Evolutionary conservation across 2,888 invertebrate species (phyloP), one percentile per base, ranked within the genome.

Genomic region (Coronaproctus castanopsis): DNA sequence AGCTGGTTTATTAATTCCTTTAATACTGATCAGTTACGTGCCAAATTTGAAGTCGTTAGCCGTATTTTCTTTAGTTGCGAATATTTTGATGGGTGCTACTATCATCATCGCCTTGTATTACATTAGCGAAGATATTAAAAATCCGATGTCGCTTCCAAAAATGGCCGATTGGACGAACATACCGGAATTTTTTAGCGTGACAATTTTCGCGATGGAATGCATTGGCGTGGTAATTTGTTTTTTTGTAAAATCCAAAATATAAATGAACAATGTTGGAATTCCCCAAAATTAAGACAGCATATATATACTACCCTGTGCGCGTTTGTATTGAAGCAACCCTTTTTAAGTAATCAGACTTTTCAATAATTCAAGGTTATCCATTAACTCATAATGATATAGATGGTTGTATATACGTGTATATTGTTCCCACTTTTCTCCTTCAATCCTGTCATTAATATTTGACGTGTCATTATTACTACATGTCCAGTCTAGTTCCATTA

Each of bases 161-260:
- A 63, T 69, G 3, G 64, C 74, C 63, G 65, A 74, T 2, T 52
- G 79, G 36, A 67, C 70, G 1, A 75, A 78, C 51, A 79, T 91
- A 71, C 93, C 97, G 0, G 78, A 86, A 57, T 96, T 90, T 77
- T 95, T 97, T 74, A 90, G 95, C 36, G 85, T 95, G 24, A 90
- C 89, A 0, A 87, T 98, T 60, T 98, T 95, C 71, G 92, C 97
- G 0, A 95, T 98, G 80, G 97, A 98, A 77, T 97, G 95, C 8
- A 96, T 97, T 65, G 89, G 88, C 66, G 70, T 72, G 64, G 71
- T 71, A 64, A 68, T 68, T 67, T 60, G 21, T 21, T 52, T 2
- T 21, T 58, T 49, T 24, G n/a, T n/a, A n/a, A n/a, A 21, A 18
- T 20, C 21, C 52, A 36, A 52, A 48, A 24, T n/a, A 2, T 19